These are phyloP conservation scores for Phasia obesa DNA, from an alignment of 2,888 invertebrate species.

Conservation along the genomic window DNA sequence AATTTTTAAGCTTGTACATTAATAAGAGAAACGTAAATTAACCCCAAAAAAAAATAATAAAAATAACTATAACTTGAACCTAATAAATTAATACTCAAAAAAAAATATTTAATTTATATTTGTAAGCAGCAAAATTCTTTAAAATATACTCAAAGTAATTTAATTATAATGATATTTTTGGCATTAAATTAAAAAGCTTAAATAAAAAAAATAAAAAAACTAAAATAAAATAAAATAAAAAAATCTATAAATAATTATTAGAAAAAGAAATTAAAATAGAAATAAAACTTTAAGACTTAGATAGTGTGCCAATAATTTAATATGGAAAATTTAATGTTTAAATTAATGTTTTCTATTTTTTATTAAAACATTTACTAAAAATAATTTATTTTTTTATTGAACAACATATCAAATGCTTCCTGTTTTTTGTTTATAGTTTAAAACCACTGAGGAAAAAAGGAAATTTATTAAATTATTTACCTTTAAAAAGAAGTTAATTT, in stretches of 20 bases:
- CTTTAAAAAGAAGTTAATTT: conserved; percentile 33
- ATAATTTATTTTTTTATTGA: conserved; percentile 72
- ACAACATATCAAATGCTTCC: conserved; percentile 81
- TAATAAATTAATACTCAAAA: conserved; percentile 69
- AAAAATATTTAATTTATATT: conserved; percentile 45
- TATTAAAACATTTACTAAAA: conserved; percentile 61
- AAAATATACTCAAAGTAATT: conserved; percentile 72
- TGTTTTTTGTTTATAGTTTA: conserved; percentile 68
- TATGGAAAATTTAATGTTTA: conserved; percentile 67
- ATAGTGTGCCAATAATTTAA: conserved; percentile 80
- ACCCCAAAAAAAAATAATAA: conserved; percentile 50
- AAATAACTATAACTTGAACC: conserved; percentile 71
- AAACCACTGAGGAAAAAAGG: conserved; percentile 31
- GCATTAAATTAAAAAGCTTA: conserved; percentile 72
- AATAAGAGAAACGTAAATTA: conserved; percentile 64
- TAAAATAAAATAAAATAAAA: conserved; percentile 60
- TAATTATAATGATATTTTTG: conserved; percentile 48
- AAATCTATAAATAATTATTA: conserved; percentile 49
- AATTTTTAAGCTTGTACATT: conserved; percentile 81
- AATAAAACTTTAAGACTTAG: conserved; percentile 78
- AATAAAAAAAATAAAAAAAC: conserved; percentile 70
- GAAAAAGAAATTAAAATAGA: conserved; percentile 51
- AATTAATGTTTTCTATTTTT: conserved; percentile 72
- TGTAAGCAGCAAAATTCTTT: background rate
- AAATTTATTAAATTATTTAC: conserved; percentile 45